Base-by-base conservation (phyloP, 1,140 invertebrate species). In the Trichogramma pretiosum region DNA sequence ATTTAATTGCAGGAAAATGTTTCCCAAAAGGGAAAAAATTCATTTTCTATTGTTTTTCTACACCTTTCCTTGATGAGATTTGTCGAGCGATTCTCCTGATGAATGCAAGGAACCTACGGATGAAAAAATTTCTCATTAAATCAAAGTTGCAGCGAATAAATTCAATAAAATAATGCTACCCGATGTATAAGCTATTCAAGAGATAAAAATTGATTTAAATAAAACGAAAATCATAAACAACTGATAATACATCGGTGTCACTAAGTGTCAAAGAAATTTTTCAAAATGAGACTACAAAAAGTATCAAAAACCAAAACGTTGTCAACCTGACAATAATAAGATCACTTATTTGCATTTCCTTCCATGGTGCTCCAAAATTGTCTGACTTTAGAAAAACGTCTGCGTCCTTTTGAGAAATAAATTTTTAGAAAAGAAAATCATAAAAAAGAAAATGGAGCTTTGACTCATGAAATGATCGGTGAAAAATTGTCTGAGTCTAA, bases 281-380 rank as follows among this genome's bases (percentile, higher is more conserved):
- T 13, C 11, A 23, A 30, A 38, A 50, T 5, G 11, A 28, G 39
- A 46, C 33, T 32, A 11, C 19, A 48, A 37, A 35, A 23, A 32
- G 17, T 8, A 7, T 50, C 35, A 46, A 11, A 42, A 19, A 42
- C 9, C 52, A 48, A 52, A 52, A 56, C 56, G 30, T 19, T 5
- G 36, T 54, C 28, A 51, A 60, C 57, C 55, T 54, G 52, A 53
- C 34, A 48, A 46, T 50, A 60, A n/a, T 19, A 38, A 21, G 24
- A 41, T 53, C 30, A 50, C 48, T 64, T 70, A 63, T 70, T 70
- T 52, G 51, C 42, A 50, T 60, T 68, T 48, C 68, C 67, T 54
- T 73, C 71, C 68, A 70, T 65, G 46, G 71, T 70, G 54, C 68
- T 73, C 71, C 71, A 73, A 68, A 73, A 73, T 35, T 72, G 67